These are phyloP conservation scores for Leptarthrus brevirostris DNA, from an alignment of 2,888 invertebrate genomes.

Conservation along the genomic window DNA sequence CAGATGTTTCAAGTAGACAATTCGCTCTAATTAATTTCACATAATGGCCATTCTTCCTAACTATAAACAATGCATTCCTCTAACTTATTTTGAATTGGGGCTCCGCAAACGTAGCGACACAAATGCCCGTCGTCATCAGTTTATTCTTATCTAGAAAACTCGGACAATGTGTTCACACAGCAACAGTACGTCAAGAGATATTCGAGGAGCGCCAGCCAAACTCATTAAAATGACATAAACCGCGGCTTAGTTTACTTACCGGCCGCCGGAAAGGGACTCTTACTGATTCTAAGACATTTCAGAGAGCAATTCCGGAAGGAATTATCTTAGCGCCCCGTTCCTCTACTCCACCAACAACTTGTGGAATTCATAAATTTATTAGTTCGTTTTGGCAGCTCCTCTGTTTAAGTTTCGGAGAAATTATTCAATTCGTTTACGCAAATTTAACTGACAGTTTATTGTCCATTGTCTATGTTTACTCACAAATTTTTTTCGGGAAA, in stretches of 20 bases:
- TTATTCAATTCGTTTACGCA: not conserved
- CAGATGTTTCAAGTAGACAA: slow-evolving; percentile 13
- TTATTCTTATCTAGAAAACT: slow-evolving; percentile 32
- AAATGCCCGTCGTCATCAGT: slow-evolving; percentile 35
- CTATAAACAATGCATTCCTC: slow-evolving; percentile 37
- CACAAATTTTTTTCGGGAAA: too few relatives aligned
- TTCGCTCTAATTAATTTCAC: slow-evolving; percentile 37
- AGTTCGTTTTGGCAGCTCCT: too few relatives aligned
- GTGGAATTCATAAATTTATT: too few relatives aligned
- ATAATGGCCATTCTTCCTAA: slow-evolving; percentile 28
- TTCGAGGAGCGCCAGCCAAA: slow-evolving; percentile 26
- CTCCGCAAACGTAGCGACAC: slow-evolving; percentile 21
- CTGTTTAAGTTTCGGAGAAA: too few relatives aligned
- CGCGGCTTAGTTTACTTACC: too few relatives aligned
- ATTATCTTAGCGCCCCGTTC: too few relatives aligned
- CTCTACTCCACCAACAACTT: too few relatives aligned
- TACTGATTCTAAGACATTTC: too few relatives aligned
- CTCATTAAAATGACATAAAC: slow-evolving; percentile 28
- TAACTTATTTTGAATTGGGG: slow-evolving; percentile 19
- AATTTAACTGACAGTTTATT: not conserved
- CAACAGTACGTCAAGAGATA: slow-evolving; percentile 8
- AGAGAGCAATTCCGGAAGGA: too few relatives aligned
- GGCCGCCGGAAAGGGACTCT: too few relatives aligned
- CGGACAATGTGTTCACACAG: slow-evolving; percentile 29
- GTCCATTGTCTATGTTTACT: not conserved